A percentile compares a stretch with the other conserved stretches of the same genome.
These are phyloP conservation scores for Agelastica alni DNA, from an alignment of 2,888 invertebrate species.

Conservation along the genomic window DNA sequence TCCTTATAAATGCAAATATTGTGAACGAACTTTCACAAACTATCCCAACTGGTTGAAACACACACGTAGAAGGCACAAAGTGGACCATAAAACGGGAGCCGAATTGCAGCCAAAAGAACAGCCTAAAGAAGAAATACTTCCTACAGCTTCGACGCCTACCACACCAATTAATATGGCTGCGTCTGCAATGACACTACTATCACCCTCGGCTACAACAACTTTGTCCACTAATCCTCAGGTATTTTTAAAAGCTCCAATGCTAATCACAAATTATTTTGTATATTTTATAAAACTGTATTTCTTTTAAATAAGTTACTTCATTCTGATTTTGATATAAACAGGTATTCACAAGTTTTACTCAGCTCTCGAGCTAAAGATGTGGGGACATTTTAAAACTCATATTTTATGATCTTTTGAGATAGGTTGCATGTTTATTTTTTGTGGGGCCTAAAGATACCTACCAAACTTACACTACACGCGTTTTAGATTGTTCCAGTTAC, in stretches of 20 bases:
- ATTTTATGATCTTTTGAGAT: too few species aligned
- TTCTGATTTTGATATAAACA: too few species aligned
- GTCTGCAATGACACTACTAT: neutral
- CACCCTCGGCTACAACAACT: neutral
- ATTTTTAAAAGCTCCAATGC: neutral
- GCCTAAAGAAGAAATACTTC: slow-evolving; percentile 4
- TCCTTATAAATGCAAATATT: slow-evolving; percentile 62
- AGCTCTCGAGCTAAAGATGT: too few species aligned
- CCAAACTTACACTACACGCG: neutral
- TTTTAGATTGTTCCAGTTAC: slow-evolving; percentile 10
- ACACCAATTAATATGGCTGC: neutral
- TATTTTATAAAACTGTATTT: neutral
- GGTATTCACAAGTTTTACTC: too few species aligned
- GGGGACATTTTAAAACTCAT: too few species aligned
- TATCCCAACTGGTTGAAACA: slow-evolving; percentile 66
- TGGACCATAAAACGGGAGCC: slow-evolving; percentile 52
- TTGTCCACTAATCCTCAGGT: neutral
- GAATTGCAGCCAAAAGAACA: slow-evolving; percentile 35
- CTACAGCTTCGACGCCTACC: neutral
- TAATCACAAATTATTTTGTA: neutral
- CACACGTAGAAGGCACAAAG: slow-evolving; percentile 61
- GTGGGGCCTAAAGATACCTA: too few species aligned
- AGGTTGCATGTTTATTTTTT: too few species aligned
- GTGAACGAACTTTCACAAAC: slow-evolving; percentile 62
- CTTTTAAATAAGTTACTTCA: too few species aligned